Conservation (phyloP, 2,888 invertebrate genomes). For the Dolomedes plantarius region DNA sequence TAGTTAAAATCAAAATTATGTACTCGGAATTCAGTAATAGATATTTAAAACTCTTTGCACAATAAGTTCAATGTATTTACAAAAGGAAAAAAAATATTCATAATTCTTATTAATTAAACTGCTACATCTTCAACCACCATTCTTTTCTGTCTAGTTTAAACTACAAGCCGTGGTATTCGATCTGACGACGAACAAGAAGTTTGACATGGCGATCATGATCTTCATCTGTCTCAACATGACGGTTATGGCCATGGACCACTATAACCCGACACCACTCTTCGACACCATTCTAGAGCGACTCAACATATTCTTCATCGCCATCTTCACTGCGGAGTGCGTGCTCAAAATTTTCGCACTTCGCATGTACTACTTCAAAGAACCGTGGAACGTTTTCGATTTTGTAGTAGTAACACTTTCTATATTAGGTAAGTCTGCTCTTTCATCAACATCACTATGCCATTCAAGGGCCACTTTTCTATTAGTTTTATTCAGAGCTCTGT, state of each 20-base stretch:
- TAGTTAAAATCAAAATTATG: no score
- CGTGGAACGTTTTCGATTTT: conserved; percentile 99
- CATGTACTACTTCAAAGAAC: conserved; percentile 98
- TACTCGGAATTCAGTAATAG: no score
- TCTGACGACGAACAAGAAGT: conserved; percentile 98
- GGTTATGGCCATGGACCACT: conserved; percentile 98
- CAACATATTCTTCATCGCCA: conserved; percentile 98
- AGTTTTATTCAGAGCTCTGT: no score
- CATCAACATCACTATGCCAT: no score
- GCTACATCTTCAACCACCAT: no score
- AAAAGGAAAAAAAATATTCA: no score
- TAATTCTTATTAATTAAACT: no score
- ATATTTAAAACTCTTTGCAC: no score
- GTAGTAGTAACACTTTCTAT: conserved; percentile 99
- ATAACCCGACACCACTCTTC: conserved; percentile 86
- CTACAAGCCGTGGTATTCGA: conserved; percentile 98
- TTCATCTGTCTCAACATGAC: conserved; percentile 99
- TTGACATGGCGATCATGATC: conserved; percentile 99
- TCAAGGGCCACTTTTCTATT: no score
- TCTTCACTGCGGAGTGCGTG: conserved; percentile 98
- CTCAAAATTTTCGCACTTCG: conserved; percentile 98
- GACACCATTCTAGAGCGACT: conserved; percentile 87
- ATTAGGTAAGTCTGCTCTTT: conserved; percentile 87
- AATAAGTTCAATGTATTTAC: no score
- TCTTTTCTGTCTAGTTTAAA: conserved; percentile 85